A percentile compares a stretch with the other conserved stretches of the same genome.
phyloP scores from a whole-genome alignment of 2,888 invertebrate genomes.

The Dasypolia templi region DNA sequence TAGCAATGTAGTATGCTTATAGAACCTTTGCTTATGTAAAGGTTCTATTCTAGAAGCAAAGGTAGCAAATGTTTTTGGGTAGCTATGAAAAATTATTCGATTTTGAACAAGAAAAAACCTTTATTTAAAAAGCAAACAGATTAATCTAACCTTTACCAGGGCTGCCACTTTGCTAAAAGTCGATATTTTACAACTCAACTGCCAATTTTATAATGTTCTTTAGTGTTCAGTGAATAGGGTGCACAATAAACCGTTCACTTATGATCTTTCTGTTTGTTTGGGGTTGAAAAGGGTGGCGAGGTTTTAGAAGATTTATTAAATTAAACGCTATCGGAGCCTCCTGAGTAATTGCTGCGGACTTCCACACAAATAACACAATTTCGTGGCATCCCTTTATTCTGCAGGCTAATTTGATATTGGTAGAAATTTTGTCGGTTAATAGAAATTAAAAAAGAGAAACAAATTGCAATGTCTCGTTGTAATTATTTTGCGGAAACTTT shows the following conservation, averaged over 20 bases:
- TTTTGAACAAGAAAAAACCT: not conserved
- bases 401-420: constrained; percentile 29
- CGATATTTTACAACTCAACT: constrained; percentile 37
- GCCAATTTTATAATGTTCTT: constrained; percentile 17
- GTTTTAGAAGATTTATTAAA: constrained; percentile 67
- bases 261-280: constrained; percentile 45
- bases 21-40: no score
- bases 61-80: not conserved
- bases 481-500: not conserved
- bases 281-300: constrained; percentile 56
- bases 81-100: not conserved
- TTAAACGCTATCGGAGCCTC: constrained; percentile 61
- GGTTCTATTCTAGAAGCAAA: not conserved
- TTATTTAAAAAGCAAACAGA: constrained; percentile 16
- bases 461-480: constrained; percentile 4
- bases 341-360: constrained; percentile 65
- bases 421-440: constrained; percentile 19
- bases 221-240: constrained; percentile 37
- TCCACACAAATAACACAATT: constrained; percentile 54
- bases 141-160: constrained; percentile 21
- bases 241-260: constrained; percentile 39
- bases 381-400: constrained; percentile 42
- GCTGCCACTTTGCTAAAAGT: constrained; percentile 28
- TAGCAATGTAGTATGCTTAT: no score
- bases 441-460: not conserved